These are phyloP conservation scores for Lutjanus erythropterus DNA, from an alignment of 2,113 vertebrate genomes.

Conservation along the genomic window DNA sequence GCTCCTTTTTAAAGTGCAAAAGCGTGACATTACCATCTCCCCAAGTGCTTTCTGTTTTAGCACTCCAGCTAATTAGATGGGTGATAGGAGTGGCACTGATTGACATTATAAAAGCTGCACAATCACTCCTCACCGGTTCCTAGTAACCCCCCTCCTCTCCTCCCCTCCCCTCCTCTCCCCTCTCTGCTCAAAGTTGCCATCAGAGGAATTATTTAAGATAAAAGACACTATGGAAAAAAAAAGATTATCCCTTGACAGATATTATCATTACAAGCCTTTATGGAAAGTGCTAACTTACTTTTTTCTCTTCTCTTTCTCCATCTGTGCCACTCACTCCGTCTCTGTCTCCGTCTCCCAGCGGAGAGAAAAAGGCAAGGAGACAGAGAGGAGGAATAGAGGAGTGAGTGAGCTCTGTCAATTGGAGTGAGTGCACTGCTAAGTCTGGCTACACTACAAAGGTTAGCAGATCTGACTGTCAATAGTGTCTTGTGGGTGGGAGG, in stretches of 20 bases:
- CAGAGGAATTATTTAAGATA: constrained; percentile 97
- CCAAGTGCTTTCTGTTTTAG: constrained; percentile 93
- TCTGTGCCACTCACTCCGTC: constrained; percentile 48
- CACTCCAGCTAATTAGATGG: constrained; percentile 92
- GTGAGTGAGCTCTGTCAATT: constrained; percentile 91
- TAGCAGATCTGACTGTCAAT: constrained; percentile 99
- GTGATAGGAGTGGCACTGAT: constrained; percentile 93
- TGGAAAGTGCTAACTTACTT: constrained; percentile 91
- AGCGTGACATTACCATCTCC: constrained; percentile 93
- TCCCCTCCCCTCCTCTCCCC: constrained; percentile 57
- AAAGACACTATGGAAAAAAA: constrained; percentile 89
- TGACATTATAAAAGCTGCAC: constrained; percentile 95
- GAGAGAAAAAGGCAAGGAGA: constrained; percentile 70
- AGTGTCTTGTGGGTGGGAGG: constrained; percentile 89
- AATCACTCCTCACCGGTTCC: constrained; percentile 86
- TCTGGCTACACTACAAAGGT: constrained; percentile 99
- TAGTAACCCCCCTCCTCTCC: constrained; percentile 71
- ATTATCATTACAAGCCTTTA: constrained; percentile 94
- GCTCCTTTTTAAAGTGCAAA: constrained; percentile 92
- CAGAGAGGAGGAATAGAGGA: constrained; percentile 69
- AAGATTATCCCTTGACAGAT: constrained; percentile 88
- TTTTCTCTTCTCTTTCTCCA: constrained; percentile 34
- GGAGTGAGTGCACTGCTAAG: constrained; percentile 95
- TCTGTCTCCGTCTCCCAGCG: constrained; percentile 85
- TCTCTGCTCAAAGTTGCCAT: constrained; percentile 93